A percentile compares a stretch with the other conserved stretches of the same genome.
Evolutionary conservation across 2,888 invertebrate species (phyloP).

Genomic region (Allophyes oxyacanthae): DNA sequence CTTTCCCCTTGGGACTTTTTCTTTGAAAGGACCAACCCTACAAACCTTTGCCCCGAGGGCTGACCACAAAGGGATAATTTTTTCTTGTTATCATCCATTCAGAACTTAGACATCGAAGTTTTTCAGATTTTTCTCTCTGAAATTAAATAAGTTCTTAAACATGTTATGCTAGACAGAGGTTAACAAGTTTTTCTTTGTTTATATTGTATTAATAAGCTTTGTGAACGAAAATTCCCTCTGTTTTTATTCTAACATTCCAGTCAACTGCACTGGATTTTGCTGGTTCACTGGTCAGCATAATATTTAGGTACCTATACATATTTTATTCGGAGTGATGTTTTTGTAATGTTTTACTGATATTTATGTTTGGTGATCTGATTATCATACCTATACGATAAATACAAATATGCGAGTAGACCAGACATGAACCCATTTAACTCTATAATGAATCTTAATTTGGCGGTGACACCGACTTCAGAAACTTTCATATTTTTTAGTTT

Average conservation of each 20-base stretch:
- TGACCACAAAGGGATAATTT: conserved; percentile 50
- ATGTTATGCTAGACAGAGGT: conserved; percentile 21
- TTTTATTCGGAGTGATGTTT: no score
- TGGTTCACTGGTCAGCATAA: conserved; percentile 8
- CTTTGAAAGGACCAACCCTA: conserved; percentile 27
- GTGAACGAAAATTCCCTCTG: not conserved
- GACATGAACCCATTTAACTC: no score
- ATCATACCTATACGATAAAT: no score
- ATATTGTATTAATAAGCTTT: conserved; percentile 22
- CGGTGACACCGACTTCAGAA: no score
- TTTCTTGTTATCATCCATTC: conserved; percentile 49
- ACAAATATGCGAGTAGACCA: no score
- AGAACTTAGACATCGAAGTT: conserved; percentile 47
- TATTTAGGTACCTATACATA: not conserved
- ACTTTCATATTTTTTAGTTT: no score
- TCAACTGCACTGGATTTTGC: not conserved
- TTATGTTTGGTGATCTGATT: no score
- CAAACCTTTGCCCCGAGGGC: conserved; percentile 39
- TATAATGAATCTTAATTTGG: no score
- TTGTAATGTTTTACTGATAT: no score
- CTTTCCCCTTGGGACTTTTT: conserved; percentile 40
- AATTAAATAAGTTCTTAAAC: conserved; percentile 50
- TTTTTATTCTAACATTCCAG: conserved; percentile 13
- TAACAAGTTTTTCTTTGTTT: conserved; percentile 24
- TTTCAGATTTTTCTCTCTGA: conserved; percentile 41